These are phyloP conservation scores for Drosophila meridionalis DNA, from an alignment of 2,888 invertebrate genomes.

Conservation along the genomic window DNA sequence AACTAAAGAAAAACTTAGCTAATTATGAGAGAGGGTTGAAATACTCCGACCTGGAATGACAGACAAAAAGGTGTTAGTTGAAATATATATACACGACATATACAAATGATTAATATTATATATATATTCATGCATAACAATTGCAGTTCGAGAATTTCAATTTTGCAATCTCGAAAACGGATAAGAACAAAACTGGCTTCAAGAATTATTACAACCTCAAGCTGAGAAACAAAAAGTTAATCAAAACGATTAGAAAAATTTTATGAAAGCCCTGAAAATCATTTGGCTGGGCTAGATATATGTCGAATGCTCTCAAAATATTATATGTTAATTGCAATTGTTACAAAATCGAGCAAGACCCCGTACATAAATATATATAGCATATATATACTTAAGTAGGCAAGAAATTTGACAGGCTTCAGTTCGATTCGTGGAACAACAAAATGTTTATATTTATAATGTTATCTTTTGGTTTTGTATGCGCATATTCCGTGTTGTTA, in stretches of 20 bases:
- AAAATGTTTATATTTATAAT: conserved; percentile 31
- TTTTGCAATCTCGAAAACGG: conserved; percentile 47
- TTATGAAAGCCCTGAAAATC: conserved; percentile 48
- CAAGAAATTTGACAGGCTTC: conserved; percentile 52
- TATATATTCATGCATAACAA: conserved; percentile 24
- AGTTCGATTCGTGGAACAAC: conserved; percentile 42
- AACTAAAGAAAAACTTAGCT: conserved; percentile 6
- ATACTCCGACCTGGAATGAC: conserved; percentile 40
- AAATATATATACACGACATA: conserved; percentile 23
- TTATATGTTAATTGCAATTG: conserved; percentile 58
- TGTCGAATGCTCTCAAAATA: conserved; percentile 2
- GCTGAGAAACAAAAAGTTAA: conserved; percentile 62
- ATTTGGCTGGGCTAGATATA: conserved; percentile 10
- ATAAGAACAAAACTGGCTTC: conserved; percentile 47
- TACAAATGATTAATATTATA: conserved; percentile 35
- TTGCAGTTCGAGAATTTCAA: conserved; percentile 73
- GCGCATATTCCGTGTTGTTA: conserved; percentile 39
- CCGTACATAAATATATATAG: not conserved
- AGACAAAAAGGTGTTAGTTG: conserved; percentile 24
- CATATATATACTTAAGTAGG: conserved; percentile 36
- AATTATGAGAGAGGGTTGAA: conserved; percentile 17
- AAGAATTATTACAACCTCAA: conserved; percentile 52
- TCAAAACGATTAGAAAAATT: conserved; percentile 67
- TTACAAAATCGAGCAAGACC: conserved; percentile 46
- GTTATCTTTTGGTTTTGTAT: conserved; percentile 36